Evolutionary conservation across 2,113 vertebrate species (phyloP), one percentile per base, ranked within the genome.

Genomic region (Hydrochoerus hydrochaeris): DNA sequence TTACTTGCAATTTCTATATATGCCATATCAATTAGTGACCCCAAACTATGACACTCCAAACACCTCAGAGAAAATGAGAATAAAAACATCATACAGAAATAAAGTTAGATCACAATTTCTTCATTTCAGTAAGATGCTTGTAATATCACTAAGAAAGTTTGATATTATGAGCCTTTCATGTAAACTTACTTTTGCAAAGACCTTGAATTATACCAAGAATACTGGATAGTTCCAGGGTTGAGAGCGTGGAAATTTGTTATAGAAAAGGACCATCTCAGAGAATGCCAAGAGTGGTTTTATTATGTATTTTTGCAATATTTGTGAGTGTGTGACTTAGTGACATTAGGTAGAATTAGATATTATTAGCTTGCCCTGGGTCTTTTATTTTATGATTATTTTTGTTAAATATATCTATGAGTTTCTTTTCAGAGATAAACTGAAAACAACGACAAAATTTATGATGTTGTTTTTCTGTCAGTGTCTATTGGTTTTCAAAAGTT

Each of bases 91-190:
- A 60, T 7, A 85, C 12, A 73, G 85, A 95, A 67, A n/a, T 83
- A 63, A 81, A 88, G 26, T 87, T 75, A 77, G n/a, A 91, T 88
- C 75, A 82, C 19, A 91, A 28, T 71, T 62, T 93, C 87, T 52
- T 93, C 20, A 89, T 90, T 95, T 95, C 11, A 92, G 60, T 94
- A 69, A 62, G 28, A 71, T 63, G 35, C 32, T 97, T 90, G 5
- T 28, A 95, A n/a, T 62, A 12, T 90, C 71, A 95, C 26, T 91
- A 92, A 63, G 49, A 71, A n/a, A 57, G 44, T 69, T 94, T 71
- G 41, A 35, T 86, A 54, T 80, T 88, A 69, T 78, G 65, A 85
- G 71, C 41, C 1, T 88, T 84, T 67, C 5, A 20, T 82, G 67
- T 86, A 78, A 82, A 93, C 85, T 41, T 83, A 78, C 24, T 46